Conservation (phyloP, 1,140 invertebrate species). For the Eupeodes corollae region DNA sequence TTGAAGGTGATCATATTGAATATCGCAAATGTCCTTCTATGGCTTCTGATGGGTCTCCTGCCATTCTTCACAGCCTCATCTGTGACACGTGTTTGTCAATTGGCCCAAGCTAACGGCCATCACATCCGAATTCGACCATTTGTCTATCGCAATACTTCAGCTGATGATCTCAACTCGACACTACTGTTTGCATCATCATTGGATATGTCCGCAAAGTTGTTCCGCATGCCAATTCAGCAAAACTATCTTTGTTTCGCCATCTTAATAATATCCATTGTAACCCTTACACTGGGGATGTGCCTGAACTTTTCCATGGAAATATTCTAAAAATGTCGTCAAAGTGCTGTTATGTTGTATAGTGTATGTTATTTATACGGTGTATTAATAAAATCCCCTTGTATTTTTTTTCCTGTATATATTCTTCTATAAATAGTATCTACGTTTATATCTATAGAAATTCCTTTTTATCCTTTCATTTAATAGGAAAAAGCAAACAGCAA, state of each 20-base stretch:
- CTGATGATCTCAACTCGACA: slow-evolving; percentile 60
- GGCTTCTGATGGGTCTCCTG: slow-evolving; percentile 52
- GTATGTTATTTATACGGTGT: too few species aligned
- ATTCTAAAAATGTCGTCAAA: slow-evolving; percentile 1
- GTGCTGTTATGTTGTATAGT: not conserved
- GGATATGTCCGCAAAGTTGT: slow-evolving; percentile 58
- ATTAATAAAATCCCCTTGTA: not conserved
- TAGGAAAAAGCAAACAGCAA: too few species aligned
- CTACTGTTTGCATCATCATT: slow-evolving; percentile 65
- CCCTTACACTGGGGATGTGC: slow-evolving; percentile 59
- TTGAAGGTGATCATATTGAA: slow-evolving; percentile 47
- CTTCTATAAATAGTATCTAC: too few species aligned
- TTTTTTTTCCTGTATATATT: too few species aligned
- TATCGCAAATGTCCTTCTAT: slow-evolving; percentile 53
- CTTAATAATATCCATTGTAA: slow-evolving; percentile 43
- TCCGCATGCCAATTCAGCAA: slow-evolving; percentile 55
- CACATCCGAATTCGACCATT: slow-evolving; percentile 65
- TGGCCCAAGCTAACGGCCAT: slow-evolving; percentile 58
- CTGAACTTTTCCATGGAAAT: slow-evolving; percentile 22
- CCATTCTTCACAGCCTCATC: slow-evolving; percentile 64
- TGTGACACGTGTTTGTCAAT: slow-evolving; percentile 59
- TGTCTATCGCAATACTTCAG: slow-evolving; percentile 61
- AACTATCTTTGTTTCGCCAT: slow-evolving; percentile 54
- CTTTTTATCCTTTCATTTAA: too few species aligned
- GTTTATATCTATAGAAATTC: too few species aligned